These are phyloP conservation scores for Hypsibius dujardini DNA, from an alignment of 1,140 invertebrate genomes.

Conservation along the genomic window DNA sequence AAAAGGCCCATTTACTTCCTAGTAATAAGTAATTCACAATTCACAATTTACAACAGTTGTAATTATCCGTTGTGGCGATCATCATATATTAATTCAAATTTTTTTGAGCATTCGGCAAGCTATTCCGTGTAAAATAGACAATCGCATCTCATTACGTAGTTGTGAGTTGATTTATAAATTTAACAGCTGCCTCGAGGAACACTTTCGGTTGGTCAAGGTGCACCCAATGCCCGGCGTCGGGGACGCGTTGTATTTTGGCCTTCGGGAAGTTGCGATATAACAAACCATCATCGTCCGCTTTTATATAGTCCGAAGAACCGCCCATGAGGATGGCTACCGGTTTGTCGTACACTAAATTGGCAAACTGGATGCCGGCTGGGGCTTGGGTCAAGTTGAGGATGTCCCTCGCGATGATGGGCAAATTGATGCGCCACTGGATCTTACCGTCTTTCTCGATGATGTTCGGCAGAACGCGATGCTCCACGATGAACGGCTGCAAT, in stretches of 20 bases:
- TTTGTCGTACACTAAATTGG: not conserved
- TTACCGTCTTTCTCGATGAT: not conserved
- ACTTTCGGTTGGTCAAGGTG: slow-evolving; percentile 1
- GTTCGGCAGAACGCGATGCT: slow-evolving; percentile 4
- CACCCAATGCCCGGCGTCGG: not conserved
- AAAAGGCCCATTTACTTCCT: too few species aligned
- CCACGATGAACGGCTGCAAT: not conserved
- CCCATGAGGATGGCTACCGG: not conserved
- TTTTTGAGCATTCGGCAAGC: too few species aligned
- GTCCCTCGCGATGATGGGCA: not conserved
- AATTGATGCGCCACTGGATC: not conserved
- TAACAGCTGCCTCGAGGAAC: not conserved
- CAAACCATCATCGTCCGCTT: not conserved
- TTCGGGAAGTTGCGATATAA: not conserved
- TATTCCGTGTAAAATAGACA: too few species aligned
- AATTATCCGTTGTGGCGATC: too few species aligned
- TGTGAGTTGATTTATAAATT: not conserved
- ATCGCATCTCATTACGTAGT: too few species aligned
- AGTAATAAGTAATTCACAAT: too few species aligned
- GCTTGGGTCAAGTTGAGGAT: not conserved
- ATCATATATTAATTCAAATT: too few species aligned
- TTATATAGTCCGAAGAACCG: not conserved
- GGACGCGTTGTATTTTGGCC: not conserved
- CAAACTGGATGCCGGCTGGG: not conserved
- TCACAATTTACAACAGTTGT: too few species aligned